Evolutionary conservation across 2,888 invertebrate genomes (phyloP).

Genomic region (Auanema freiburgensis): DNA sequence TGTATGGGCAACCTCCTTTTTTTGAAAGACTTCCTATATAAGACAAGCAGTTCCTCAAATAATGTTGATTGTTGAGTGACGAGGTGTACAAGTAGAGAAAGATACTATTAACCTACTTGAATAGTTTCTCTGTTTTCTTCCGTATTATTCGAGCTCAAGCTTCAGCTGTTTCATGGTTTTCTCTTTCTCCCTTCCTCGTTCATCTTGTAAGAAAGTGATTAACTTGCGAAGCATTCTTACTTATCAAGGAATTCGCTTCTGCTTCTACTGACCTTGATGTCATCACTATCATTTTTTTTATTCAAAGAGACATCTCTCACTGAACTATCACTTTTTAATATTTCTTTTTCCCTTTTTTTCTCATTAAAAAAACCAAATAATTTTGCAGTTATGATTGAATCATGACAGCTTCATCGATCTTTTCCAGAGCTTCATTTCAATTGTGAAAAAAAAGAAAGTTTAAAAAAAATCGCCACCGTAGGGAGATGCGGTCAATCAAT

Average conservation of each 20-base stretch:
- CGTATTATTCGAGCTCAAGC: neutral
- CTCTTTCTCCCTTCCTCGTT: constrained; percentile 31
- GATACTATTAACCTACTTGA: constrained; percentile 6
- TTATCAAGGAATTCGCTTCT: neutral
- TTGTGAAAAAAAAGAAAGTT: too few relatives aligned
- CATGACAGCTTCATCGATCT: constrained; percentile 18
- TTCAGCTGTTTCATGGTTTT: constrained; percentile 11
- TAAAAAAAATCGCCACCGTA: too few relatives aligned
- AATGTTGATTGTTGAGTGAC: neutral
- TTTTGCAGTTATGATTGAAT: constrained; percentile 20
- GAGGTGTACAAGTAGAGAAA: constrained; percentile 1
- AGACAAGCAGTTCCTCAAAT: neutral
- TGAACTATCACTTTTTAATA: too few relatives aligned
- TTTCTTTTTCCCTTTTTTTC: constrained; percentile 8
- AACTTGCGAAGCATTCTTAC: neutral
- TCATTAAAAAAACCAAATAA: constrained; percentile 17
- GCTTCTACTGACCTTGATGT: too few relatives aligned
- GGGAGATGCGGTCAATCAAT: constrained; percentile 15
- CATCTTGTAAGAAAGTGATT: neutral
- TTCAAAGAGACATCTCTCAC: too few relatives aligned
- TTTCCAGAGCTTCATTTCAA: too few relatives aligned
- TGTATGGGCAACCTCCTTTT: too few relatives aligned
- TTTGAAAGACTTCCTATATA: too few relatives aligned
- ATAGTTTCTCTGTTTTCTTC: constrained; percentile 1
- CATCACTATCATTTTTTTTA: too few relatives aligned